Evolutionary conservation across 2,797 vertebrate genomes (phyloP), one percentile per base, ranked within the genome.

Genomic region (Enteromius fasciolatus): DNA sequence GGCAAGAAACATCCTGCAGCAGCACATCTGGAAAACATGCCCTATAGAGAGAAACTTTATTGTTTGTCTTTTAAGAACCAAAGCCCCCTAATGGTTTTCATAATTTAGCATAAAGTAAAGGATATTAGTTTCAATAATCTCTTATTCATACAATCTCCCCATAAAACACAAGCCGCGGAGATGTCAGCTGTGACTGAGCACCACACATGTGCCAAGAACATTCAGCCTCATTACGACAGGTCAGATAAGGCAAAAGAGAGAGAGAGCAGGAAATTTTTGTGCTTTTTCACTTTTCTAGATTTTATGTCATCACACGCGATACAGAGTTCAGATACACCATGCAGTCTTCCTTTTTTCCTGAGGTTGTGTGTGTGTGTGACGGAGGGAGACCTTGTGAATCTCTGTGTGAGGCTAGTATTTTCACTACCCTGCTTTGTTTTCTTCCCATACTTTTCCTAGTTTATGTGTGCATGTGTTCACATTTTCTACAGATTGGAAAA

Each of bases 11-110:
- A n/a, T 86, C 78, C 78, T 84, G 67, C 85, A 83, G 78, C 73
- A 83, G 88, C 92, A 92, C 92, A 95, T 95, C 93, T 94, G 94
- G 93, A 93, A 93, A 88, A 87, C 88, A 90, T 92, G 91, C 90
- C 90, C 88, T 89, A 66, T 70, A 25, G 85, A 52, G 59, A 78
- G 28, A 50, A 73, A 80, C 87, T 87, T 83, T 85, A 84, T 88
- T 80, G 75, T 87, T 88, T 84, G 83, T 87, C 87, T 88, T 88
- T 86, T 61, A 84, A 85, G 86, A 78, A 83, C 63, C 63, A 39
- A 86, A 85, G 70, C 75, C 87, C 76, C 86, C 54, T 86, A 89
- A 89, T 86, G 80, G 80, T 86, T 89, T 89, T 87, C 72, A 88
- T 86, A 87, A 87, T 84, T 86, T 86, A 90, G 85, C 87, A 87